Conservation (phyloP, 2,113 vertebrate species). For the Ptychochromis oligacanthus region DNA sequence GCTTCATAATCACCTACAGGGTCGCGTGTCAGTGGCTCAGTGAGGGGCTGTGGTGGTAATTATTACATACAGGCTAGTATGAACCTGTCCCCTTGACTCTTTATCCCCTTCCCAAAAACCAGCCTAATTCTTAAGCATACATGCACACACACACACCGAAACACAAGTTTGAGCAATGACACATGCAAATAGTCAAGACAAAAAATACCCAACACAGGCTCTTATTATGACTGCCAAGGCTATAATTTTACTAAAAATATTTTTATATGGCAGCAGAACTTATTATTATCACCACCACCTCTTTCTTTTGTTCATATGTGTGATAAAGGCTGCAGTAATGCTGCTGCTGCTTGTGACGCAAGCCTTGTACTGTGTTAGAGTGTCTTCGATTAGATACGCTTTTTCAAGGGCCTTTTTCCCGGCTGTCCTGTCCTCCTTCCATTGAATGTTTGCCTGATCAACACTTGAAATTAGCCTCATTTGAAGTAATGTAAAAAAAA, state of each 20-base stretch:
- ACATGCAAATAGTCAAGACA: not conserved
- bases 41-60: slow-evolving; percentile 10
- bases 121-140: not conserved
- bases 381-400: slow-evolving; percentile 65
- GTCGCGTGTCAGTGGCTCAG: not conserved
- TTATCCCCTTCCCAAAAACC: not conserved
- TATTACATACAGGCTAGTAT: slow-evolving; percentile 30
- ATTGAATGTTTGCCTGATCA: not conserved
- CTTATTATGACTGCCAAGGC: not conserved
- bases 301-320: not conserved
- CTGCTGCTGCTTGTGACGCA: slow-evolving; percentile 31
- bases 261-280: slow-evolving; percentile 8
- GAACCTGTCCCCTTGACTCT: slow-evolving; percentile 16
- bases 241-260: not conserved
- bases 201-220: not conserved
- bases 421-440: not conserved
- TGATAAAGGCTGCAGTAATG: slow-evolving; percentile 35
- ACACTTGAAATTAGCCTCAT: not conserved
- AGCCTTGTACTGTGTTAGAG: slow-evolving; percentile 9
- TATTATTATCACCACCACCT: not conserved
- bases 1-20: not conserved
- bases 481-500: not conserved
- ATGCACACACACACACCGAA: not conserved
- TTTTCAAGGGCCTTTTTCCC: slow-evolving; percentile 36
- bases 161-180: not conserved